Conservation (phyloP, 2,888 invertebrate genomes). For the Spilosoma lubricipeda region DNA sequence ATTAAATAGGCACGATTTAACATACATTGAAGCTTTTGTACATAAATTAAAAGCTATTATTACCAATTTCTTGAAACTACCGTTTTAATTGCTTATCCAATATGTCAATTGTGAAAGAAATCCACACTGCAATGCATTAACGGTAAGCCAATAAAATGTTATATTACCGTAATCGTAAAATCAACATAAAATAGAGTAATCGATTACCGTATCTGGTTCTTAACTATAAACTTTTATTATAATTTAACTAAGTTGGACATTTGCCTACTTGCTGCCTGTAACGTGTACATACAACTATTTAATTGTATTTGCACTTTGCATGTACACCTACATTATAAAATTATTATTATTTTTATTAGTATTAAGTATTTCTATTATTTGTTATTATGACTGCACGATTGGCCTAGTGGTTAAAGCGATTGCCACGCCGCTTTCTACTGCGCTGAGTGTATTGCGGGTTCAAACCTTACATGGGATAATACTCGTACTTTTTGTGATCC, state of each 20-base stretch:
- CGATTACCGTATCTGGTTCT: background rate
- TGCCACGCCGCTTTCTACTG: no score
- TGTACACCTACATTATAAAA: background rate
- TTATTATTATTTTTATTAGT: background rate
- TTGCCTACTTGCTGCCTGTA: background rate
- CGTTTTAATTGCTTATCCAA: background rate
- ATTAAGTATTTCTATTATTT: no score
- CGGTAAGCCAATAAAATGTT: background rate
- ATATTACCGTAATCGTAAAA: conserved; percentile 14
- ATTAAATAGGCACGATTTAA: background rate
- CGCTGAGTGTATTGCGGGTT: no score
- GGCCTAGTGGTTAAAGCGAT: no score
- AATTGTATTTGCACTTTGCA: background rate
- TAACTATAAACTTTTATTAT: background rate
- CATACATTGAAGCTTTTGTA: background rate
- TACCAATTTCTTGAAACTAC: background rate
- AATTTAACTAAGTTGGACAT: background rate
- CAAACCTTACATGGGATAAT: no score
- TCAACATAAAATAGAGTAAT: conserved; percentile 1
- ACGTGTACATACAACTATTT: background rate
- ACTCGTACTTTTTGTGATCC: no score
- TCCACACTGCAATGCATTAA: background rate
- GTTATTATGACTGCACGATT: no score
- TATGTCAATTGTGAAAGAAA: background rate
- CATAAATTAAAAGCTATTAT: background rate